Conservation (phyloP, 1,140 invertebrate genomes). For the Leptopilina boulardi region DNA sequence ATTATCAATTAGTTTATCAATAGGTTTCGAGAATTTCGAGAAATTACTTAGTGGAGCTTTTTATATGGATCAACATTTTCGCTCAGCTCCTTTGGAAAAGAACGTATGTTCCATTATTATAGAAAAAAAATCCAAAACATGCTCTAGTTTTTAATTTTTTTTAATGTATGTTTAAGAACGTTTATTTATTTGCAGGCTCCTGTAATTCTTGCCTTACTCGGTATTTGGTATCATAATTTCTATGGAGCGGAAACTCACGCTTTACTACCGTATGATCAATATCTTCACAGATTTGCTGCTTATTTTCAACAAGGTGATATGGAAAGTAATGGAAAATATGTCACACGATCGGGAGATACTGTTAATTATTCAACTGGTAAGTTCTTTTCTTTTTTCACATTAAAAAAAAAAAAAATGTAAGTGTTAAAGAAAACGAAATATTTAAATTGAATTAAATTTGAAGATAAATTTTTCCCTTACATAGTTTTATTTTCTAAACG, state of each 20-base stretch:
- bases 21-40: slow-evolving; percentile 98
- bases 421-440: too few species aligned
- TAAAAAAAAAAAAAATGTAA: too few species aligned
- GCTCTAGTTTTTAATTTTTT: slow-evolving; percentile 14
- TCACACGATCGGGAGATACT: slow-evolving; percentile 84
- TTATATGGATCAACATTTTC: slow-evolving; percentile 97
- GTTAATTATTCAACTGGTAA: slow-evolving; percentile 90
- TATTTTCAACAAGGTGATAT: slow-evolving; percentile 99
- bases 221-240: slow-evolving; percentile 98
- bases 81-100: slow-evolving; percentile 89
- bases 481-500: too few species aligned
- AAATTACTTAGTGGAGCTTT: slow-evolving; percentile 93
- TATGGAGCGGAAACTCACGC: slow-evolving; percentile 97
- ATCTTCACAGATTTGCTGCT: slow-evolving; percentile 98
- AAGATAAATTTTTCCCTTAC: too few species aligned
- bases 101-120: slow-evolving; percentile 92
- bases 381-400: too few species aligned
- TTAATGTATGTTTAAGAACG: too few species aligned
- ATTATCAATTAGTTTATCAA: slow-evolving; percentile 93
- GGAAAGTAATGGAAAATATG: slow-evolving; percentile 99
- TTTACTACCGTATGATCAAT: slow-evolving; percentile 98
- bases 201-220: slow-evolving; percentile 94
- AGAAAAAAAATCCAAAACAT: slow-evolving; percentile 39
- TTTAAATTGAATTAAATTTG: too few species aligned
- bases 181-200: slow-evolving; percentile 83